A percentile compares a stretch with the other conserved stretches of the same genome.
These are phyloP conservation scores for Pterocles gutturalis DNA, from an alignment of 2,113 vertebrate species.

Conservation along the genomic window DNA sequence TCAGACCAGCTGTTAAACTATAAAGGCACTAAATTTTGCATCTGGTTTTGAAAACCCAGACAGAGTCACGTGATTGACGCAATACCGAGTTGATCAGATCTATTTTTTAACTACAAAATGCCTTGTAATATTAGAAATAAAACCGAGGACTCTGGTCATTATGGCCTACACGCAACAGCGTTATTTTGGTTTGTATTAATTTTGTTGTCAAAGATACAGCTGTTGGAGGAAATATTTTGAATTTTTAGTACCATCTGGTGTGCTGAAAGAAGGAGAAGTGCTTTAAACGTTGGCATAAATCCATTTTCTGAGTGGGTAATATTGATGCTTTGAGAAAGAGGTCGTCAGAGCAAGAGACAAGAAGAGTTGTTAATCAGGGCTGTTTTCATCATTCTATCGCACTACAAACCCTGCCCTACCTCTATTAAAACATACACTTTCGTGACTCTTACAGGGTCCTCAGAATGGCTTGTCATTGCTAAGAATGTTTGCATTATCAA, in stretches of 20 bases:
- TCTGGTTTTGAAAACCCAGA: slow-evolving; percentile 35
- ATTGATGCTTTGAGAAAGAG: slow-evolving; percentile 60
- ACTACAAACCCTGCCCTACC: slow-evolving; percentile 14
- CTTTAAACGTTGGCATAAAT: slow-evolving; percentile 71
- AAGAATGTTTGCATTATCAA: background rate
- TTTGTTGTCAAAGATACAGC: slow-evolving; percentile 86
- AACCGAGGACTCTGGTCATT: slow-evolving; percentile 67
- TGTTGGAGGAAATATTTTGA: slow-evolving; percentile 82
- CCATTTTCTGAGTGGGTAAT: slow-evolving; percentile 76
- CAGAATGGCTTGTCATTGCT: background rate
- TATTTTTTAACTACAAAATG: slow-evolving; percentile 16
- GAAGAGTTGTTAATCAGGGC: slow-evolving; percentile 52
- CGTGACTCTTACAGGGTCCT: background rate
- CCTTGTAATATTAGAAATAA: slow-evolving; percentile 64
- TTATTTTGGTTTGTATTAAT: slow-evolving; percentile 76
- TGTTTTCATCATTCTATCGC: slow-evolving; percentile 24
- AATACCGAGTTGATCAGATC: slow-evolving; percentile 35
- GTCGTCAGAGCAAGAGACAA: slow-evolving; percentile 49
- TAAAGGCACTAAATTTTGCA: slow-evolving; percentile 36
- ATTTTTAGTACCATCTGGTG: slow-evolving; percentile 86
- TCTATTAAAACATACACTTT: slow-evolving; percentile 57
- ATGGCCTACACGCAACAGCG: slow-evolving; percentile 30
- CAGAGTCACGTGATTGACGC: slow-evolving; percentile 21
- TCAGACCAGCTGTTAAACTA: slow-evolving; percentile 68
- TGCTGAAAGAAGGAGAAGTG: slow-evolving; percentile 73